Percentiles rank a stretch among this genome's conserved stretches.
Evolutionary conservation across 2,888 invertebrate species (phyloP).

Genomic region (Caenorhabditis sp.): DNA sequence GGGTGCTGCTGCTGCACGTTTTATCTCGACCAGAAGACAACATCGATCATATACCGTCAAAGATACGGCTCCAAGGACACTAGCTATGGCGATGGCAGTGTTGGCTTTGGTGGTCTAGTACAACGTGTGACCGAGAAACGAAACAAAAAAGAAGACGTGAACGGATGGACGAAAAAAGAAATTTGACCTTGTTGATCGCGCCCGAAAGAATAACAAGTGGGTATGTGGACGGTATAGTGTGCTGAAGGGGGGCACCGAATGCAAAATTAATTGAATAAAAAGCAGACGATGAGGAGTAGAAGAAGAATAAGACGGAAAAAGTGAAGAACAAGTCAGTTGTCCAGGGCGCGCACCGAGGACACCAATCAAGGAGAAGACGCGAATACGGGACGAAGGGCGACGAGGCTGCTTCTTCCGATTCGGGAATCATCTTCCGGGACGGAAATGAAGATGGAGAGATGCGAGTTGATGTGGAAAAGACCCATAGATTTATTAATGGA

Average conservation of each 20-base stretch:
- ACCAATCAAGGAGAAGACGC: constrained; percentile 30
- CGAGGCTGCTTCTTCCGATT: not conserved
- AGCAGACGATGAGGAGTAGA: constrained; percentile 48
- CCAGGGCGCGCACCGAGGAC: constrained; percentile 27
- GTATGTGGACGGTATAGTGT: constrained; percentile 38
- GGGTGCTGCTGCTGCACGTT: constrained; percentile 20
- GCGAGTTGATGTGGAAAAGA: constrained; percentile 2
- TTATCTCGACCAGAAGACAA: not conserved
- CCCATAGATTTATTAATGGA: not conserved
- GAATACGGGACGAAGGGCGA: constrained; percentile 25
- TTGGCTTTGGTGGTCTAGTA: not conserved
- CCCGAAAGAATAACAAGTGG: constrained; percentile 52
- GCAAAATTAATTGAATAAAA: constrained; percentile 58
- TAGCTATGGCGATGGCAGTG: too few species aligned
- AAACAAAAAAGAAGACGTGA: constrained; percentile 26
- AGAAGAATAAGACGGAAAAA: too few species aligned
- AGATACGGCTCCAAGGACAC: constrained; percentile 36
- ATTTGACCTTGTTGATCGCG: constrained; percentile 57
- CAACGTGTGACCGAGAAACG: not conserved
- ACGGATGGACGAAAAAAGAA: constrained; percentile 38
- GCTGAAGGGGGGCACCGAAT: constrained; percentile 42
- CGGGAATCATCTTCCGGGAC: constrained; percentile 11
- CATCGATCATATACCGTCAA: constrained; percentile 35
- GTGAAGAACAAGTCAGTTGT: constrained; percentile 9
- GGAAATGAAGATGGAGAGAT: constrained; percentile 3